Base-by-base conservation (phyloP, 2,888 invertebrate genomes). In the Synergus gifuensis region DNA sequence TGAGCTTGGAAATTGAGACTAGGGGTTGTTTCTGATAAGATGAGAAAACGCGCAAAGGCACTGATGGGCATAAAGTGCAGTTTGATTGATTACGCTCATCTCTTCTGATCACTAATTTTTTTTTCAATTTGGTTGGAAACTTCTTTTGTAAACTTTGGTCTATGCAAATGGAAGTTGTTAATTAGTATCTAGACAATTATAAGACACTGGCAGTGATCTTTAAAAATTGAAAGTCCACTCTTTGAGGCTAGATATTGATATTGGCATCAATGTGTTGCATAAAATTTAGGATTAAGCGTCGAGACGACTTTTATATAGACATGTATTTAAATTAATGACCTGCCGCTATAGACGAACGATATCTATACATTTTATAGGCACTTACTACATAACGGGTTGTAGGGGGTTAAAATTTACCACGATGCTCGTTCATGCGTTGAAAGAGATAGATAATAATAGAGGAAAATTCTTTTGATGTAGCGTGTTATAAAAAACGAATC, bases 261-360 rank as follows among this genome's bases (percentile, higher is more conserved):
- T n/a, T 54, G 9, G 8, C 54, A 54, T 54, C 54, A n/a, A 54
- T 54, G n/a, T 54, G n/a, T n/a, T 8, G 54, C 54, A 54, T 54
- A 54, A 54, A n/a, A 54, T n/a, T 54, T 54, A n/a, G n/a, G 54
- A 54, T 54, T 54, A n/a, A 54, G n/a, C n/a, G 54, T 54, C 54
- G 54, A 54, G 54, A 54, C n/a, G 54, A n/a, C 54, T 54, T 54
- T n/a, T 54, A 54, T 54, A n/a, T n/a, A 54, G n/a, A n/a, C 54
- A n/a, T n/a, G 54, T 54, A 54, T 54, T 54, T 54, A 54, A 54
- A 54, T 54, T 54, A 54, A 54, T n/a, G 54, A 54, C 54, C 54
- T n/a, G 3, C 54, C 54, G 54, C n/a, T n/a, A 54, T 54, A 54
- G 54, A 54, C 54, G 54, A 54, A 54, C 54, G 54, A 54, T 54